Percentiles rank a stretch among this genome's conserved stretches.
Conservation (phyloP, 2,888 invertebrate genomes). For the Parascotia fuliginaria region DNA sequence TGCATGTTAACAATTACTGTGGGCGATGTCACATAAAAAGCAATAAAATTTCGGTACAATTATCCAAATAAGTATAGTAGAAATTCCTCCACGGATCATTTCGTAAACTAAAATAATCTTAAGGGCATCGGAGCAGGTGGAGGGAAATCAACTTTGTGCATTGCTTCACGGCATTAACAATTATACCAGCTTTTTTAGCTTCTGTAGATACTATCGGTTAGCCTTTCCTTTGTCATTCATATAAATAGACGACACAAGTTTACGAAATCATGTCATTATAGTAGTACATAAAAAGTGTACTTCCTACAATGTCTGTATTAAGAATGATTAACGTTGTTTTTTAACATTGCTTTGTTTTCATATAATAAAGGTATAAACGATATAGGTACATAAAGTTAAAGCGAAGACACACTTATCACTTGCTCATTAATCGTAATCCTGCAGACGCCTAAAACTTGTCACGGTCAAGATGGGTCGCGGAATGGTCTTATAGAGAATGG, state of each 20-base stretch:
- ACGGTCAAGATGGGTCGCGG: too few species aligned
- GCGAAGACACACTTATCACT: too few species aligned
- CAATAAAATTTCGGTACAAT: conserved; percentile 57
- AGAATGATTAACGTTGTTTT: background rate
- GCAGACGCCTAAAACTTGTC: too few species aligned
- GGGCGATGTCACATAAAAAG: conserved; percentile 36
- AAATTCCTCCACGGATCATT: conserved; percentile 75
- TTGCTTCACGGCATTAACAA: conserved; percentile 43
- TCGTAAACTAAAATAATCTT: conserved; percentile 70
- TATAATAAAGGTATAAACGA: too few species aligned
- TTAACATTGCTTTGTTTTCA: background rate
- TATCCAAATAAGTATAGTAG: conserved; percentile 50
- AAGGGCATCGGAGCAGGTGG: conserved; percentile 70
- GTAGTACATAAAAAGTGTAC: conserved; percentile 11
- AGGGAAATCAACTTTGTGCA: conserved; percentile 56
- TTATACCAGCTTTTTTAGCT: conserved; percentile 32
- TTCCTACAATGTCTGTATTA: background rate
- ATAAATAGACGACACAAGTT: conserved; percentile 18
- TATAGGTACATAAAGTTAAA: too few species aligned
- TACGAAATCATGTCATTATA: conserved; percentile 33
- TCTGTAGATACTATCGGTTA: conserved; percentile 44
- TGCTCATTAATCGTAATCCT: too few species aligned
- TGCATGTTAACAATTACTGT: conserved; percentile 21
- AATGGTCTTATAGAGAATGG: too few species aligned
- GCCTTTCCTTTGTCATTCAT: conserved; percentile 32